phyloP scores from a whole-genome alignment of 2,113 vertebrate genomes.

The Gopherus evgoodei region DNA sequence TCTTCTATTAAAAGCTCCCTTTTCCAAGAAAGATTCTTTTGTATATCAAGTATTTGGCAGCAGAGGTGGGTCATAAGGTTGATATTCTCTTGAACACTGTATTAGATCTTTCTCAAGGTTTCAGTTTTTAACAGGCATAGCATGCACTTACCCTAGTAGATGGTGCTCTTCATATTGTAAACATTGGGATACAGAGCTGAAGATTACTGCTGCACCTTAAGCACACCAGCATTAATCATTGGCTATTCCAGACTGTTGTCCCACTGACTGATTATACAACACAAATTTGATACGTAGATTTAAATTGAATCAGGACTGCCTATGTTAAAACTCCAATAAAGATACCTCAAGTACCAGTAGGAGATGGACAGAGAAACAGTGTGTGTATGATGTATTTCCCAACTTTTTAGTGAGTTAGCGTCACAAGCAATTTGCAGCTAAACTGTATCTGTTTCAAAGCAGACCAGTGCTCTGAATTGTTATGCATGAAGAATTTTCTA shows the following conservation, averaged over 20 bases:
- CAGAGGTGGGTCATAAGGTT: background rate
- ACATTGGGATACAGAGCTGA: background rate
- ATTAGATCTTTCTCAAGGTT: background rate
- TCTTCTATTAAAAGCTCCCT: background rate
- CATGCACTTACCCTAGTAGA: background rate
- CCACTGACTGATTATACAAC: background rate
- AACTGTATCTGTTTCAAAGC: background rate
- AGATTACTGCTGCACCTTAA: background rate
- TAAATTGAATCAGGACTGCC: background rate
- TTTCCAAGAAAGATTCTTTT: background rate
- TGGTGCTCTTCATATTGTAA: background rate
- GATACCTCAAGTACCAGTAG: conserved; percentile 9
- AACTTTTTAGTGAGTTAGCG: background rate
- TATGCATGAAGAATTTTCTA: background rate
- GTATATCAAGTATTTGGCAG: background rate
- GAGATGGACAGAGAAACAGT: background rate
- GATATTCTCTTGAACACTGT: background rate
- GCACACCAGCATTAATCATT: background rate
- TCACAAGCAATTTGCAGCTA: background rate
- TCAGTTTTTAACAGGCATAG: background rate
- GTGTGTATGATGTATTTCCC: background rate
- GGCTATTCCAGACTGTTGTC: background rate
- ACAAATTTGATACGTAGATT: background rate
- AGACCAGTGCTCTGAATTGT: background rate
- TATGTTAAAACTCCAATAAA: background rate